phyloP scores from a whole-genome alignment of 1,140 invertebrate species.

The Dryas iulia region DNA sequence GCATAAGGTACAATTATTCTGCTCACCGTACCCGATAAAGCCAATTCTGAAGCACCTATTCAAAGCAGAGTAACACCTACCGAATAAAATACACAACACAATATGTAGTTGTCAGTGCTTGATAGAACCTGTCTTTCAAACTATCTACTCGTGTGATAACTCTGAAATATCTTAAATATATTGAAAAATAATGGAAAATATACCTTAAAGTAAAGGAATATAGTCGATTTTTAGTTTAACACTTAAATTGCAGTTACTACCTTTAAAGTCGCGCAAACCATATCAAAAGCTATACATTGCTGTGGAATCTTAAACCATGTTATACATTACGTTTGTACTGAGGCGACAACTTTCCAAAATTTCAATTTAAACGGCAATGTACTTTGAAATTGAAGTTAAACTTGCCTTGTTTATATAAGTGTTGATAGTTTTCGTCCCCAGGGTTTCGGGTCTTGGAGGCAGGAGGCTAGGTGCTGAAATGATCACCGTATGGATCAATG shows the following conservation, averaged over 20 bases:
- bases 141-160: conserved; percentile 51
- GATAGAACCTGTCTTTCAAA: conserved; percentile 77
- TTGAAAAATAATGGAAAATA: conserved; percentile 12
- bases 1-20: conserved; percentile 21
- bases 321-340: background rate
- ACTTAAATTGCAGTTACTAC: background rate
- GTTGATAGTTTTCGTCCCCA: conserved; percentile 31
- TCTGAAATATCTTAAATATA: conserved; percentile 24
- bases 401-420: background rate
- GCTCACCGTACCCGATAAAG: conserved; percentile 32
- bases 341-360: background rate
- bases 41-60: conserved; percentile 58
- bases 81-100: conserved; percentile 70
- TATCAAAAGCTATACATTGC: background rate
- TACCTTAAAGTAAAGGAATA: conserved; percentile 16
- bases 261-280: background rate
- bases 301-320: background rate
- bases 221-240: background rate
- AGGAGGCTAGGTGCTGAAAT: conserved; percentile 63
- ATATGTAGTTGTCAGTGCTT: conserved; percentile 76
- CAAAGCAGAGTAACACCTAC: conserved; percentile 64
- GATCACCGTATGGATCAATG: conserved; percentile 68
- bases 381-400: background rate
- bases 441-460: conserved; percentile 38
- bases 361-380: conserved; percentile 12